Percentiles rank a stretch among this genome's conserved stretches.
Evolutionary conservation across 2,113 vertebrate species (phyloP).

Genomic region (Chascanopsetta lugubris): DNA sequence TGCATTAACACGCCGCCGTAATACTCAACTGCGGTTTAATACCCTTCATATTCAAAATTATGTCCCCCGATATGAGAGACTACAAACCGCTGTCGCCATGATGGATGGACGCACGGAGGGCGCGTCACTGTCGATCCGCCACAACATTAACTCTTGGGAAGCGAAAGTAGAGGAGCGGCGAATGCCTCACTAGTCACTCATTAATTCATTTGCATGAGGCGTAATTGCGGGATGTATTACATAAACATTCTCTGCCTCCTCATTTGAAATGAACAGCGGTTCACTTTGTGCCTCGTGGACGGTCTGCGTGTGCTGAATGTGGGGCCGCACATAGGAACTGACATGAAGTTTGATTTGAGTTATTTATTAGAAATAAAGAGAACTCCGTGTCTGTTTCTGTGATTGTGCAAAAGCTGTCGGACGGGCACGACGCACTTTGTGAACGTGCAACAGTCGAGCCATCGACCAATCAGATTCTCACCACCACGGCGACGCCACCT

Average conservation of each 20-base stretch:
- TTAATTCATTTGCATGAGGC: slow-evolving; percentile 62
- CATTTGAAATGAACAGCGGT: slow-evolving; percentile 38
- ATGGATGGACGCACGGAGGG: slow-evolving; percentile 45
- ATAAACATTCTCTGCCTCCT: slow-evolving; percentile 36
- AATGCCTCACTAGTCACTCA: slow-evolving; percentile 65
- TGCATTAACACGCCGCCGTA: slow-evolving; percentile 16
- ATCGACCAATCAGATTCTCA: no score
- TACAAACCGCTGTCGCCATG: slow-evolving; percentile 16
- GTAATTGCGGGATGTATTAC: slow-evolving; percentile 62
- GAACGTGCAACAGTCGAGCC: no score
- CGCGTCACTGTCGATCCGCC: slow-evolving; percentile 37
- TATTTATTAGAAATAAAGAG: no score
- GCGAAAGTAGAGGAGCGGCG: slow-evolving; percentile 36
- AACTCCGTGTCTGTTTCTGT: no score
- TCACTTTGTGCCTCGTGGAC: slow-evolving; percentile 32
- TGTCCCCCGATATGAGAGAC: neutral
- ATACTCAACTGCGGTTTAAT: neutral
- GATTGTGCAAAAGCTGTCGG: no score
- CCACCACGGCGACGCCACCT: no score
- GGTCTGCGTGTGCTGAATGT: slow-evolving; percentile 1
- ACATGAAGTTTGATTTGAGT: no score
- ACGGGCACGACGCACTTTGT: no score
- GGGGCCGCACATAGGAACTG: no score
- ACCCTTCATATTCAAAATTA: neutral
- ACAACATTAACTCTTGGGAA: slow-evolving; percentile 68